Evolutionary conservation across 2,888 invertebrate species (phyloP).

Genomic region (Ypsolopha sequella): DNA sequence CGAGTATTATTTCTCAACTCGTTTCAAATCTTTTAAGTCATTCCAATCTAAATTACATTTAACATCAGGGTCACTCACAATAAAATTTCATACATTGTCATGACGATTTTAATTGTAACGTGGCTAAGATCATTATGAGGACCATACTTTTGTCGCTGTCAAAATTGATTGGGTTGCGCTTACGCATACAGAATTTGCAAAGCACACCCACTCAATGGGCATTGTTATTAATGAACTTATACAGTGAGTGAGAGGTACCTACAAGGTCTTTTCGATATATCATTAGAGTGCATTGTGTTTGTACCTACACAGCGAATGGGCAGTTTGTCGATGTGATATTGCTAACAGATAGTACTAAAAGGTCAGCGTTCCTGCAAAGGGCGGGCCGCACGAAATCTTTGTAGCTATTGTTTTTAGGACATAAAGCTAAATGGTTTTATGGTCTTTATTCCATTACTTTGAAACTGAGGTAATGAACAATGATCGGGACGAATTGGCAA

Average conservation of each 20-base stretch:
- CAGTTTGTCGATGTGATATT: conserved; percentile 38
- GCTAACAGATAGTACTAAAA: conserved; percentile 38
- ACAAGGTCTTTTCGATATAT: conserved; percentile 39
- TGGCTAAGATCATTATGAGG: neutral
- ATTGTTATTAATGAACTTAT: conserved; percentile 39
- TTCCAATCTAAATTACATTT: too few species aligned
- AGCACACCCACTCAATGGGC: neutral
- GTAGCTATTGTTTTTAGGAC: conserved; percentile 21
- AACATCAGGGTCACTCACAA: too few species aligned
- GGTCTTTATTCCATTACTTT: too few species aligned
- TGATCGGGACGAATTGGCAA: too few species aligned
- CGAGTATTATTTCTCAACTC: too few species aligned
- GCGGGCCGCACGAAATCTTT: conserved; percentile 35
- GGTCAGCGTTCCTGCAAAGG: conserved; percentile 34
- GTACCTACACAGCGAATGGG: conserved; percentile 33
- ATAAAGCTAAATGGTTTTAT: too few species aligned
- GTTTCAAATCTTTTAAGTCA: too few species aligned
- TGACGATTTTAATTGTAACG: too few species aligned
- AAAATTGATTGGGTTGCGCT: neutral
- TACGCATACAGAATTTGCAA: neutral
- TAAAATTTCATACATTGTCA: too few species aligned
- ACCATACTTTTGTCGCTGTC: neutral
- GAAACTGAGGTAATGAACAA: too few species aligned
- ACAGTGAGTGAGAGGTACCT: conserved; percentile 34
- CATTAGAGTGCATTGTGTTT: conserved; percentile 26